Evolutionary conservation across 2,113 vertebrate genomes (phyloP), one percentile per base, ranked within the genome.

Genomic region (Sakesphorus luctuosus): DNA sequence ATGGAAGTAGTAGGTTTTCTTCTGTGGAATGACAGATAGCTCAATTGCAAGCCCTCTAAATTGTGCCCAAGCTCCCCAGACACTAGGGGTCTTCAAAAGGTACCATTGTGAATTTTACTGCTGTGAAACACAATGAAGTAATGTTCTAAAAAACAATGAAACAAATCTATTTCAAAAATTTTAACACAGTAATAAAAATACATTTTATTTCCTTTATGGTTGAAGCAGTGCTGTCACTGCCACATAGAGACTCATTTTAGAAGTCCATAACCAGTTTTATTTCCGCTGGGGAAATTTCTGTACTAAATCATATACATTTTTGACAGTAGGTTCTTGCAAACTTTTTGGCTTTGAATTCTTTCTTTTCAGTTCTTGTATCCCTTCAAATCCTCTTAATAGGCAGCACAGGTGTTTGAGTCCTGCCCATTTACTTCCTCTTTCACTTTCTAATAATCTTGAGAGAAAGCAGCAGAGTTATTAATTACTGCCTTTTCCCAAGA

Each of bases 1-100:
- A 96, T 91, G 68, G 56, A 91, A 94, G 56, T 4, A 68, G 40
- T 56, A 58, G 26, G 24, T 71, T 90, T 92, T 31, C 31, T 86
- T 88, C 36, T 61, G 47, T 84, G 38, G n/a, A 77, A 90, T 92
- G 29, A 40, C 53, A 85, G 71, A 88, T 56, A 73, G 83, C 44
- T 72, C 63, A 87, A 47, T 52, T 87, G 35, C 52, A 91, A 89
- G n/a, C 21, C 68, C 40, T 92, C 29, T 95, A 91, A 84, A 93
- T 88, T 81, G 52, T 89, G 40, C 19, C 50, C 9, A 33, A 73
- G 49, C 9, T 88, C 47, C 77, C 40, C 15, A 78, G 50, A 61
- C 11, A 75, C 13, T 26, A 55, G 24, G 18, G 33, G 33, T 79
- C 29, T 35, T 46, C 36, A 12, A 43, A 49, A 78, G 26, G 23